Evolutionary conservation across 2,888 invertebrate species (phyloP), one percentile per base, ranked within the genome.

Genomic region (Philereme vetulata): DNA sequence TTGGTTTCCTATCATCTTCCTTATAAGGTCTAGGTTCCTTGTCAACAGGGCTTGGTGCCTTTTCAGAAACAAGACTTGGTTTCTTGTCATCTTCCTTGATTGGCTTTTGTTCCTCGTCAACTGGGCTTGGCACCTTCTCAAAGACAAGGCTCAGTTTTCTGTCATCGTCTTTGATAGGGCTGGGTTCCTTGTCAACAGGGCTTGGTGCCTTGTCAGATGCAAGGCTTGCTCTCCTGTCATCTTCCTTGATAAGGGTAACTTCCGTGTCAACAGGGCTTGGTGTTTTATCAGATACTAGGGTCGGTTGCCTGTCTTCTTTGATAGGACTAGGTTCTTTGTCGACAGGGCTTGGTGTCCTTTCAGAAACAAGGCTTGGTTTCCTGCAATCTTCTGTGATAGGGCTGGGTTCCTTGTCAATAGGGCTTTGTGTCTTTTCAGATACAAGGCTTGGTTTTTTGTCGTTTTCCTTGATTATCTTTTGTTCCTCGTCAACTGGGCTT

Each of bases 151-250:
- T n/a, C n/a, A n/a, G n/a, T n/a, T n/a, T n/a, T n/a, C n/a, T n/a
- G n/a, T n/a, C n/a, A n/a, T n/a, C n/a, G n/a, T n/a, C n/a, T 7
- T 42, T 57, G 4, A 47, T 34, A 7, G 64, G 49, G 43, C 62
- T 70, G 3, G 56, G 58, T 6, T 21, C 50, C 21, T 68, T 70
- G 10, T 61, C 53, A 11, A 55, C 11, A 6, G 43, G 44, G 38
- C 56, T 64, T 5, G 11, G 21, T 35, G 6, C 10, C 1, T 35
- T 57, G 0, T 48, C 62, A 5, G 42, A 4, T 0, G 60, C 34
- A 1, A 61, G 50, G 21, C 60, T 69, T 5, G 56, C 56, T 5
- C 33, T 54, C 5, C 38, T 36, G 1, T 53, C 45, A 10, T 49
- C 49, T 6, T 32, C 43, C 5, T 21, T 47, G 5, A 36, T 32